Conservation (phyloP, 2,113 vertebrate species). For the Monopterus albus region DNA sequence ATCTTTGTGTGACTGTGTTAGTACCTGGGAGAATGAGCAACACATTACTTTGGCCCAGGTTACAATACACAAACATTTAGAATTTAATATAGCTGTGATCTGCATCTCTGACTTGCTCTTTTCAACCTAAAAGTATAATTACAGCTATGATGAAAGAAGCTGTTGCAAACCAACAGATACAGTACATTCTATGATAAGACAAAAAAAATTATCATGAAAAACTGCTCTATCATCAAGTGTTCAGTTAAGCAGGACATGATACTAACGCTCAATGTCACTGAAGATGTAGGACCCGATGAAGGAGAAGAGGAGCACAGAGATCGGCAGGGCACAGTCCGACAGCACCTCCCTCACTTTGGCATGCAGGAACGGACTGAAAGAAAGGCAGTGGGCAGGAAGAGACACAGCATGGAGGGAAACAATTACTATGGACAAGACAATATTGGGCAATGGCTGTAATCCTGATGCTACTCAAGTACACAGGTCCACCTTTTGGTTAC, state of each 20-base stretch:
- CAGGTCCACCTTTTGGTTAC: slow-evolving; percentile 59
- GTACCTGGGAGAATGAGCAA: neutral
- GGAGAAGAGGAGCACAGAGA: slow-evolving; percentile 95
- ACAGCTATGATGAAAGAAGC: too few species aligned
- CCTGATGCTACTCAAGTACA: slow-evolving; percentile 70
- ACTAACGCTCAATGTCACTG: slow-evolving; percentile 93
- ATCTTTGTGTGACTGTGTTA: neutral
- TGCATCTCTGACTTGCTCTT: too few species aligned
- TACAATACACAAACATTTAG: too few species aligned
- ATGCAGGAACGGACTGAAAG: slow-evolving; percentile 92
- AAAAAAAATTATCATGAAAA: neutral
- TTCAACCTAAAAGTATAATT: too few species aligned
- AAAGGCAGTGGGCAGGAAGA: slow-evolving; percentile 30
- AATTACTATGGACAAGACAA: slow-evolving; percentile 72
- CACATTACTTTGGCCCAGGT: too few species aligned
- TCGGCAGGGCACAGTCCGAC: slow-evolving; percentile 97
- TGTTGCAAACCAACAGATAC: neutral
- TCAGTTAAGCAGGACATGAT: slow-evolving; percentile 12
- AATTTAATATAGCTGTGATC: too few species aligned
- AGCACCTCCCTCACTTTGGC: slow-evolving; percentile 92
- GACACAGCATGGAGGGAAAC: slow-evolving; percentile 61
- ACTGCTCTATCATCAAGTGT: neutral
- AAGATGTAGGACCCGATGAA: slow-evolving; percentile 93
- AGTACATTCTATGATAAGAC: neutral
- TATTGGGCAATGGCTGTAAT: slow-evolving; percentile 73